phyloP scores from a whole-genome alignment of 1,140 invertebrate species.

The Dendrolimus punctatus region DNA sequence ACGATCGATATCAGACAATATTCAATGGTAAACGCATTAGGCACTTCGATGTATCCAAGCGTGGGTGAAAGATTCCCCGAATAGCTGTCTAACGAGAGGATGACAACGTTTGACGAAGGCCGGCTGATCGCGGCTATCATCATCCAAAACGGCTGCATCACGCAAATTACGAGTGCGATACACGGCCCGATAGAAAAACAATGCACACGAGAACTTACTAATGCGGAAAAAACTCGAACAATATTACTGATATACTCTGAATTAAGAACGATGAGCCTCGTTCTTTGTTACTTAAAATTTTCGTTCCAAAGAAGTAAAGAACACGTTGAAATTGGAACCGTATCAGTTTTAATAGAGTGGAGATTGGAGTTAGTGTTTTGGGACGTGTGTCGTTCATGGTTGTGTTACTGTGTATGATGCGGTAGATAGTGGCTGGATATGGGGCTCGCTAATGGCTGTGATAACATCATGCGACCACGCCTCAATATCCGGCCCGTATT shows the following conservation, averaged over 20 bases:
- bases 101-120: conserved; percentile 41
- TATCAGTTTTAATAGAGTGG: neutral
- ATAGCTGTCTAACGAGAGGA: conserved; percentile 54
- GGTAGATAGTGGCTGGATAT: conserved; percentile 55
- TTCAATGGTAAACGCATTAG: conserved; percentile 60
- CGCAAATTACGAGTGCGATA: conserved; percentile 52
- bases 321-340: too few species aligned
- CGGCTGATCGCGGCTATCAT: conserved; percentile 28
- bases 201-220: conserved; percentile 39
- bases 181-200: conserved; percentile 19
- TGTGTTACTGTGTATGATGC: conserved; percentile 32
- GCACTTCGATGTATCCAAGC: conserved; percentile 21
- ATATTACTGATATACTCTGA: neutral
- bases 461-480: conserved; percentile 63
- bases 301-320: too few species aligned
- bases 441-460: conserved; percentile 57
- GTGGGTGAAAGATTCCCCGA: conserved; percentile 49
- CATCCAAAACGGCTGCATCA: conserved; percentile 53
- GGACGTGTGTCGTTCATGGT: conserved; percentile 26
- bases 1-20: conserved; percentile 45
- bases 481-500: conserved; percentile 12
- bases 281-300: too few species aligned
- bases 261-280: neutral
- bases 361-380: neutral
- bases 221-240: conserved; percentile 39